phyloP scores from a whole-genome alignment of 2,797 vertebrate genomes.

The Xerus rutilus region DNA sequence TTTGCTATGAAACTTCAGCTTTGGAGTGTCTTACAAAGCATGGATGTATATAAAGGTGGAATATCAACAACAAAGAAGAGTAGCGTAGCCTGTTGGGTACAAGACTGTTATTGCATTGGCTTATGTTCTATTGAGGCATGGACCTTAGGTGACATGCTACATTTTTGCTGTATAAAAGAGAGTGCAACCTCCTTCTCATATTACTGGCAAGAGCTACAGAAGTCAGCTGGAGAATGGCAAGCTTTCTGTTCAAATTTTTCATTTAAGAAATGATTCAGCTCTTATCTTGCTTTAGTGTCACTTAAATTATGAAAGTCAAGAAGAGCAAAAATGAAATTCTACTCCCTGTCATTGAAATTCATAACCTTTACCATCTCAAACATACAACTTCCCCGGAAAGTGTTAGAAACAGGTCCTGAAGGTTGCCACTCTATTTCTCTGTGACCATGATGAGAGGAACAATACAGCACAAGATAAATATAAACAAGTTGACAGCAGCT shows the following conservation, averaged over 20 bases:
- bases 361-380: neutral
- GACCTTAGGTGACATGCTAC: fast-evolving
- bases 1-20: neutral
- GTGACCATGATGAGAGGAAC: neutral
- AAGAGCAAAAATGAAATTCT: neutral
- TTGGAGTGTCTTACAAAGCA: neutral
- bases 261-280: neutral
- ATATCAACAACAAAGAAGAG: neutral
- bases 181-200: too few species aligned
- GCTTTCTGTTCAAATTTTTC: neutral
- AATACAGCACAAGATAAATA: neutral
- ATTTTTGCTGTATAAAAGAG: neutral
- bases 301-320: neutral
- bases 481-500: neutral
- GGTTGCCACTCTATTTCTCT: neutral
- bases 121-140: fast-evolving
- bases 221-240: neutral
- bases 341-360: neutral
- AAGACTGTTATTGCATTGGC: fast-evolving
- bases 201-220: neutral
- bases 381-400: neutral
- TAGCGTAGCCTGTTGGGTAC: neutral
- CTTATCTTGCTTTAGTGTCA: neutral
- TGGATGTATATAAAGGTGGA: neutral
- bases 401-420: neutral